Conservation (phyloP, 64 coral and sea anemone species). For the Actinia equina region DNA sequence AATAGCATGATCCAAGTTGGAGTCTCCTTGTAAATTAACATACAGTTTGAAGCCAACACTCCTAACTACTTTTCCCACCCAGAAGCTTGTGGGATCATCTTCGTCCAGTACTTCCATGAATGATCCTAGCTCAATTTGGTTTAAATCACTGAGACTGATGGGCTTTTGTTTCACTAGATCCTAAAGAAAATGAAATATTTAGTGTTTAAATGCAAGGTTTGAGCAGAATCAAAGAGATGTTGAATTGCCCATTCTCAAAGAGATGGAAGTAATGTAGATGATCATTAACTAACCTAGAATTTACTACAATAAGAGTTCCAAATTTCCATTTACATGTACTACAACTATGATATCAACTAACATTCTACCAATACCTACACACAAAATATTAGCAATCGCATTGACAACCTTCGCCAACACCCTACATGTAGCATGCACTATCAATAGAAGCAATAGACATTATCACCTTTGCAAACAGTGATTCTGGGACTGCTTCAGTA, state of each 20-base stretch:
- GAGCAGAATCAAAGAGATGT: too few species aligned
- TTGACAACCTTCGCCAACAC: too few species aligned
- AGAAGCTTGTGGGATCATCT: not conserved
- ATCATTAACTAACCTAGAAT: too few species aligned
- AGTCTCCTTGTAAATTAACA: not conserved
- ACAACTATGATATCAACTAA: too few species aligned
- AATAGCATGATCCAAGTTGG: not conserved
- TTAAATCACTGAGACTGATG: not conserved
- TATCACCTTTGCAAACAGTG: conserved; percentile 40
- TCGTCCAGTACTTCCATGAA: not conserved
- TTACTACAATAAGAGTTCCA: too few species aligned
- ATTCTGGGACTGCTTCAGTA: conserved; percentile 24
- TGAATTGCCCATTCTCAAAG: too few species aligned
- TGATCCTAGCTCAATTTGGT: not conserved
- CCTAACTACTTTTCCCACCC: not conserved
- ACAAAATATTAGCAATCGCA: too few species aligned
- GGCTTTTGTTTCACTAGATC: not conserved
- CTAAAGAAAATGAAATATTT: not conserved
- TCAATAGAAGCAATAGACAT: not conserved
- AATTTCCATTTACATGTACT: too few species aligned
- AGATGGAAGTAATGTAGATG: too few species aligned
- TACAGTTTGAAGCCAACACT: not conserved
- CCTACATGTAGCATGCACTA: too few species aligned
- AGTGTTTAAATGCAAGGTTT: too few species aligned
- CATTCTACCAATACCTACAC: too few species aligned